phyloP scores from a whole-genome alignment of 2,888 invertebrate species.

The Acanthosoma haemorrhoidale region DNA sequence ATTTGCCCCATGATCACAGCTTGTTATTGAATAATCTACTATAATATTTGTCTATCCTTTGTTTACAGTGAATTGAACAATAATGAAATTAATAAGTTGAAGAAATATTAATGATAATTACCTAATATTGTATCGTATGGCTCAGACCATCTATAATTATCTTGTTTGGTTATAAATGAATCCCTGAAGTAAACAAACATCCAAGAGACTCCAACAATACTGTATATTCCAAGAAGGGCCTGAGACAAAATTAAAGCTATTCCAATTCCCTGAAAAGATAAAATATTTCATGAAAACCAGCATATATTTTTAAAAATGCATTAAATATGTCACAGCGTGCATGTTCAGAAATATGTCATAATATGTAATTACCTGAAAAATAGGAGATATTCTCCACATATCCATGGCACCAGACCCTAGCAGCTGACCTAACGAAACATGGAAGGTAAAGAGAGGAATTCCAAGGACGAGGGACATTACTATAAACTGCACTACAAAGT shows the following conservation, averaged over 20 bases:
- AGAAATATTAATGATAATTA: neutral
- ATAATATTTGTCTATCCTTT: no score
- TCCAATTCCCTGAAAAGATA: conserved; percentile 62
- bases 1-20: no score
- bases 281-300: neutral
- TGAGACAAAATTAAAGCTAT: conserved; percentile 73
- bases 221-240: conserved; percentile 77
- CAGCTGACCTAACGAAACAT: conserved; percentile 79
- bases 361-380: conserved; percentile 59
- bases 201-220: conserved; percentile 85
- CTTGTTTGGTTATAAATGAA: conserved; percentile 74
- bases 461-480: conserved; percentile 74
- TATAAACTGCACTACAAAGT: conserved; percentile 83
- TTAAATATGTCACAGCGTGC: no score
- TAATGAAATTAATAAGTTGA: neutral
- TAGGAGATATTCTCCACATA: conserved; percentile 90
- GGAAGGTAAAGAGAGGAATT: conserved; percentile 77
- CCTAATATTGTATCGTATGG: conserved; percentile 51
- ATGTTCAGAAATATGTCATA: no score
- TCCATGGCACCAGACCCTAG: conserved; percentile 78
- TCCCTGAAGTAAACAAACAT: conserved; percentile 81
- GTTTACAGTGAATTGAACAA: no score
- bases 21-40: neutral
- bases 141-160: conserved; percentile 75
- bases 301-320: neutral